Evolutionary conservation across 2,888 invertebrate species (phyloP).

Genomic region (Lepas anatifera): DNA sequence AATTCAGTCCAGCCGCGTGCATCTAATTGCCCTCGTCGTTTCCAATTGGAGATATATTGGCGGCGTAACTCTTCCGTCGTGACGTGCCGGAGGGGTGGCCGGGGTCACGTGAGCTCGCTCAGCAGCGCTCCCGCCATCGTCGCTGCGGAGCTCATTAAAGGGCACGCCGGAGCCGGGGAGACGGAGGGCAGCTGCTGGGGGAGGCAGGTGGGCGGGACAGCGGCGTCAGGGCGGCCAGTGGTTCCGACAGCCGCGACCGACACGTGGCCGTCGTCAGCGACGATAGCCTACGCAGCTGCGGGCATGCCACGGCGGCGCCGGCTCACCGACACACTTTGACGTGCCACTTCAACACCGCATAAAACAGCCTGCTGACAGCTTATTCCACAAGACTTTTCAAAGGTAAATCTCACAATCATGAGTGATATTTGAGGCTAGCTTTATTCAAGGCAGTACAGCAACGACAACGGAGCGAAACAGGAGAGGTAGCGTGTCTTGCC

Average conservation of each 20-base stretch:
- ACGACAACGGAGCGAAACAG: too few relatives aligned
- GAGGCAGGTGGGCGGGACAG: background rate
- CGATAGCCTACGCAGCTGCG: too few relatives aligned
- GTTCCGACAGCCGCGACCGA: background rate
- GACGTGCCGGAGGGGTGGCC: background rate
- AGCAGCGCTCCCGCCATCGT: background rate
- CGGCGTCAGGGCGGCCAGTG: background rate
- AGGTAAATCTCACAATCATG: too few relatives aligned
- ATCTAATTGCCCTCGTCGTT: constrained; percentile 5
- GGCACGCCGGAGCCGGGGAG: background rate
- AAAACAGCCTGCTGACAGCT: too few relatives aligned
- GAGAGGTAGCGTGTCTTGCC: too few relatives aligned
- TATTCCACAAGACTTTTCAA: too few relatives aligned
- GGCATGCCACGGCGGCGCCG: too few relatives aligned
- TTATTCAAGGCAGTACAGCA: too few relatives aligned
- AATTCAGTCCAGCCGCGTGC: constrained; percentile 9
- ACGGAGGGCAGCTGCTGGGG: background rate
- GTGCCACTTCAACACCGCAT: too few relatives aligned
- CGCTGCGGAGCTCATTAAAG: background rate
- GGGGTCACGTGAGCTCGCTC: background rate
- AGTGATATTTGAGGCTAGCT: too few relatives aligned
- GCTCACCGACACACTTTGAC: too few relatives aligned
- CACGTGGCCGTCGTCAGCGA: too few relatives aligned
- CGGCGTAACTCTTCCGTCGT: background rate
- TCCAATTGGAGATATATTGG: constrained; percentile 7